A percentile compares a stretch with the other conserved stretches of the same genome.
Evolutionary conservation across 1,140 invertebrate genomes (phyloP).

Genomic region (Neodiprion fabricii): DNA sequence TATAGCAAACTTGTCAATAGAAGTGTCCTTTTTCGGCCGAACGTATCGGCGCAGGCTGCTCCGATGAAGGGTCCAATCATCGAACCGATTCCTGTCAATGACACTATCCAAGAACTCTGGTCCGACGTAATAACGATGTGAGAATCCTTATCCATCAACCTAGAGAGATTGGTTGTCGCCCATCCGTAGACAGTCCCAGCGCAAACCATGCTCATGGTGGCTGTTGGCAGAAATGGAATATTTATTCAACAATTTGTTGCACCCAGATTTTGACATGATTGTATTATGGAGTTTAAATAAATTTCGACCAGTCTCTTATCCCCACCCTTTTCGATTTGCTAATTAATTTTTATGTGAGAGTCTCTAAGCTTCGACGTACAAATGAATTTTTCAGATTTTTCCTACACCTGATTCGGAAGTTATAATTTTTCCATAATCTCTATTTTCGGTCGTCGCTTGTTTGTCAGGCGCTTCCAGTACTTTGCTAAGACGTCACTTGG

Average conservation of each 20-base stretch:
- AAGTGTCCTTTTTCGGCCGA: constrained; percentile 74
- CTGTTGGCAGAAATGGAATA: constrained; percentile 34
- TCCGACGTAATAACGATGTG: constrained; percentile 46
- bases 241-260: not conserved
- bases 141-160: constrained; percentile 36
- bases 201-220: constrained; percentile 57
- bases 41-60: constrained; percentile 59
- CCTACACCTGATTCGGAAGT: too few species aligned
- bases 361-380: too few species aligned
- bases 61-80: constrained; percentile 60
- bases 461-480: too few species aligned
- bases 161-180: constrained; percentile 49
- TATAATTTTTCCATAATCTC: too few species aligned
- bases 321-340: too few species aligned
- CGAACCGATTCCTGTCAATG: constrained; percentile 56
- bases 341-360: too few species aligned
- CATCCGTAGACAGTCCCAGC: constrained; percentile 58
- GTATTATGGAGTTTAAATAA: too few species aligned
- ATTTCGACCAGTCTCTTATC: too few species aligned
- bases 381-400: too few species aligned
- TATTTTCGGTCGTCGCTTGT: too few species aligned
- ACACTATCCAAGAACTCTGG: constrained; percentile 56
- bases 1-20: constrained; percentile 70
- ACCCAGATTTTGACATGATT: too few species aligned
- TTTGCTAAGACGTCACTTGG: too few species aligned